Evolutionary conservation across 37 sponge, comb jelly and placozoan genomes (phyloP).

Genomic region (Crambe crambe): DNA sequence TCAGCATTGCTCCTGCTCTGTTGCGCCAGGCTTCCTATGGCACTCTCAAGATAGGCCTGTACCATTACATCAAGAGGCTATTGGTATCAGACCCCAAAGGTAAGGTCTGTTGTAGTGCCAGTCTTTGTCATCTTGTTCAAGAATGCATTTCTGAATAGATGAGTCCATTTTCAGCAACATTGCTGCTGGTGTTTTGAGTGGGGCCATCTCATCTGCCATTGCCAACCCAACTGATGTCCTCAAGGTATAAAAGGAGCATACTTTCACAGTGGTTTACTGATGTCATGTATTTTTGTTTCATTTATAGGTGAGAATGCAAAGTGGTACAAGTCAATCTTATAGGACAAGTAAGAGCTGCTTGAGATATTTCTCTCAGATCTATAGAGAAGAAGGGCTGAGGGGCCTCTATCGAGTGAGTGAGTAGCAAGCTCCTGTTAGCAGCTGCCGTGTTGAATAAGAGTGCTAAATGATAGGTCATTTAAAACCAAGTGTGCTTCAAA

Average conservation of each 20-base stretch:
- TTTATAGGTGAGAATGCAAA: slow-evolving; percentile 89
- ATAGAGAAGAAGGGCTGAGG: slow-evolving; percentile 76
- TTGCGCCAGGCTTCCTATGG: slow-evolving; percentile 92
- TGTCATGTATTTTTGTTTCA: neutral
- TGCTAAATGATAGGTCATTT: no score
- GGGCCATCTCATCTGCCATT: slow-evolving; percentile 75
- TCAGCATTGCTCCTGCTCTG: slow-evolving; percentile 83
- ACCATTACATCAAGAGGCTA: slow-evolving; percentile 71
- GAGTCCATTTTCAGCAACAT: slow-evolving; percentile 72
- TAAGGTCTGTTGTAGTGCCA: slow-evolving; percentile 1
- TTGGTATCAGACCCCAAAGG: slow-evolving; percentile 42
- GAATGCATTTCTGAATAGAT: slow-evolving; percentile 13
- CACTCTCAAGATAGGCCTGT: slow-evolving; percentile 87
- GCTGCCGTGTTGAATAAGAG: neutral
- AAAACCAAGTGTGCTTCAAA: no score
- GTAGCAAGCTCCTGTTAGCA: neutral
- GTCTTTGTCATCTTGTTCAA: neutral
- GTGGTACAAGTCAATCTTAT: slow-evolving; percentile 30
- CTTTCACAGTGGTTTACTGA: neutral
- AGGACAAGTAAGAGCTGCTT: slow-evolving; percentile 25
- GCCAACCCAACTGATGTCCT: slow-evolving; percentile 95
- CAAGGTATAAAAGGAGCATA: slow-evolving; percentile 50
- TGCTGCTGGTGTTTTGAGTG: slow-evolving; percentile 70
- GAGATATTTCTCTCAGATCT: slow-evolving; percentile 65
- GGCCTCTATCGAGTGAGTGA: slow-evolving; percentile 86